These are phyloP conservation scores for Criorhina ranunculi DNA, from an alignment of 2,888 invertebrate species.

Conservation along the genomic window DNA sequence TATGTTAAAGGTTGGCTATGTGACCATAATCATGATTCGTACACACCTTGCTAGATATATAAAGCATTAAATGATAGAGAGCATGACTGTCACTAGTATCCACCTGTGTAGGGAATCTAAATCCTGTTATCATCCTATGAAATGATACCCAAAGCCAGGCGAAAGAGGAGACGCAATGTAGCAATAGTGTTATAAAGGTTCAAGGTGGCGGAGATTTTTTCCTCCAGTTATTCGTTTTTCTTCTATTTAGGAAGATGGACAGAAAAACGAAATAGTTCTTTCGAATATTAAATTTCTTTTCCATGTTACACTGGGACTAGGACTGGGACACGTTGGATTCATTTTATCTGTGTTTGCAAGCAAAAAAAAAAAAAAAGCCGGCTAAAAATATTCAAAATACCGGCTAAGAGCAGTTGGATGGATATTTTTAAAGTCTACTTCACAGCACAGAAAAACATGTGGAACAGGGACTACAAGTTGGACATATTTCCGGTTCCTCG, in stretches of 20 bases:
- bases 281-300: conserved; percentile 30
- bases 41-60: conserved; percentile 36
- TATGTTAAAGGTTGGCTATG: conserved; percentile 37
- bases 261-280: conserved; percentile 17
- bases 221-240: not conserved
- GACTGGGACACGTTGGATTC: conserved; percentile 2
- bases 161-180: conserved; percentile 19
- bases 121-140: conserved; percentile 22
- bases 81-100: conserved; percentile 24
- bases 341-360: conserved; percentile 11
- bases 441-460: conserved; percentile 22
- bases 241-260: conserved; percentile 7
- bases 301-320: too few relatives aligned
- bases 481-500: conserved; percentile 35
- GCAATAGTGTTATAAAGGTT: not conserved
- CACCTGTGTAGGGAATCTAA: conserved; percentile 26
- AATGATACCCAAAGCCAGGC: conserved; percentile 5
- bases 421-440: not conserved
- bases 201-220: not conserved
- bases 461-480: conserved; percentile 13
- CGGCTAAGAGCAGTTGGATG: conserved; percentile 9
- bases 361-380: conserved; percentile 5
- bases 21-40: conserved; percentile 42
- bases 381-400: conserved; percentile 57
- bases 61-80: conserved; percentile 17